Conservation (phyloP, 2,797 vertebrate species). For the Crenichthys baileyi region DNA sequence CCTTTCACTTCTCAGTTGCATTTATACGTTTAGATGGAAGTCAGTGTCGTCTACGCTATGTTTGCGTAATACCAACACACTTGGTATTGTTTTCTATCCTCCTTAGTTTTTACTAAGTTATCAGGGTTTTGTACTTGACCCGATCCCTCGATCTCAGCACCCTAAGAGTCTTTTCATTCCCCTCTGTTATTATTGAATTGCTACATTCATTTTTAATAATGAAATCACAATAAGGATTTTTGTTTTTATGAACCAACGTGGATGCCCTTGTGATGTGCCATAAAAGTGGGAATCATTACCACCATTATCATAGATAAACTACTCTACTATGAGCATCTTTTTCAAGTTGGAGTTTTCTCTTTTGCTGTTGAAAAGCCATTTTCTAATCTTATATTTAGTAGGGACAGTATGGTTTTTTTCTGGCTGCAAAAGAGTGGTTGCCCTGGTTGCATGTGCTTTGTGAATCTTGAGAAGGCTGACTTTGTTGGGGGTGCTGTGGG, state of each 20-base stretch:
- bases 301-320: background rate
- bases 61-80: background rate
- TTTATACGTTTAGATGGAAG: background rate
- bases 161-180: background rate
- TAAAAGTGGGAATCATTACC: background rate
- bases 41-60: no score
- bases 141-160: background rate
- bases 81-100: background rate
- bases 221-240: background rate
- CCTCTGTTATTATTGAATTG: background rate
- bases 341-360: background rate
- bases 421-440: no score
- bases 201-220: background rate
- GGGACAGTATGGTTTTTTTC: no score
- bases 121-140: background rate
- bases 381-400: background rate
- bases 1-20: background rate
- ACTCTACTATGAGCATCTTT: background rate
- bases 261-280: background rate
- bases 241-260: background rate
- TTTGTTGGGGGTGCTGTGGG: no score
- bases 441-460: no score
- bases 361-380: background rate
- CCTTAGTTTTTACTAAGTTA: background rate
- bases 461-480: no score